Conservation (phyloP, 2,888 invertebrate species). For the Drosophila longiperda region DNA sequence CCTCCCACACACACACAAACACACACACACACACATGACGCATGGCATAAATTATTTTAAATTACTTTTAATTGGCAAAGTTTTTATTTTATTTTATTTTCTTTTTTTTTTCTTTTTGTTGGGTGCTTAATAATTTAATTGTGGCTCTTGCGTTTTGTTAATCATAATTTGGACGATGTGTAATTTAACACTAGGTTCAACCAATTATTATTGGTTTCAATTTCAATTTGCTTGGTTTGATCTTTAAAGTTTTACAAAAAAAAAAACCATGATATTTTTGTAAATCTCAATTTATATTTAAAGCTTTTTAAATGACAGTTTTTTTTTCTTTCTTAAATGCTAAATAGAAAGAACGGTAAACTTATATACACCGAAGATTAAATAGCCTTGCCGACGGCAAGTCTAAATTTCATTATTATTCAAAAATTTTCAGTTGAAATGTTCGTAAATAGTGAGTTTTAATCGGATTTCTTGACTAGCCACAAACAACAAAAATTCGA, state of each 20-base stretch:
- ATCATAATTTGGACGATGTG: constrained; percentile 2
- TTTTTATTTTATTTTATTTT: constrained; percentile 27
- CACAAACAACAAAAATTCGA: neutral
- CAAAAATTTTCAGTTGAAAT: neutral
- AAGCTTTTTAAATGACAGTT: neutral
- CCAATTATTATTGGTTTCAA: neutral
- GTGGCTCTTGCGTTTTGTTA: constrained; percentile 1
- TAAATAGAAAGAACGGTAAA: neutral
- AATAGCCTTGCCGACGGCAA: no score
- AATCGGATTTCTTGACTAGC: neutral
- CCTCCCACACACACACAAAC: constrained; percentile 37
- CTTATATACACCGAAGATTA: no score
- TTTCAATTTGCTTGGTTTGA: neutral
- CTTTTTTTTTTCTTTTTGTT: constrained; percentile 22
- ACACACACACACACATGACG: constrained; percentile 54
- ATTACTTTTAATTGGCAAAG: constrained; percentile 79
- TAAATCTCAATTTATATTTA: neutral
- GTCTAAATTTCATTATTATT: neutral
- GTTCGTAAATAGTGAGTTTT: neutral
- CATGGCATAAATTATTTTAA: constrained; percentile 78
- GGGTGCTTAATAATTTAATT: constrained; percentile 56
- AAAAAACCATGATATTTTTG: neutral
- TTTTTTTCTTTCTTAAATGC: neutral
- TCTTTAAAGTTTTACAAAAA: neutral
- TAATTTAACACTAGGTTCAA: neutral